A percentile compares a stretch with the other conserved stretches of the same genome.
Conservation (phyloP, 92 coral and sea anemone genomes). For the Pocillopora meandrina region DNA sequence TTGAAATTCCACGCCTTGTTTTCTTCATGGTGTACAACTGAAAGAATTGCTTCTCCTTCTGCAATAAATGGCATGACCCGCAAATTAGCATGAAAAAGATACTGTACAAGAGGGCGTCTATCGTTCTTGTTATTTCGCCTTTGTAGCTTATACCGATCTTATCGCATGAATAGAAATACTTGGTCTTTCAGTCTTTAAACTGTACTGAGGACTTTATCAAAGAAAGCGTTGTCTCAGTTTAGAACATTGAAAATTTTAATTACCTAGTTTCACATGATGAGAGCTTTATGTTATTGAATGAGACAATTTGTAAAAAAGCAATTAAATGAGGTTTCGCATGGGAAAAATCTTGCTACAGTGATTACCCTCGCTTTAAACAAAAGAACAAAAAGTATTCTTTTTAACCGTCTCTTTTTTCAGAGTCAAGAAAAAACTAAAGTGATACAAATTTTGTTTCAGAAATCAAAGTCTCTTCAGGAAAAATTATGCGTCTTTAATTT, state of each 20-base stretch:
- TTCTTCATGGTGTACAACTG: constrained; percentile 71
- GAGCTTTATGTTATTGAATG: constrained; percentile 38
- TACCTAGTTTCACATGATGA: constrained; percentile 40
- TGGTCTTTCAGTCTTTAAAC: constrained; percentile 5
- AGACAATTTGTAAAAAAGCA: constrained; percentile 34
- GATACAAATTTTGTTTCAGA: neutral
- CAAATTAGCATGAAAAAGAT: constrained; percentile 12
- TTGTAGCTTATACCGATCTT: constrained; percentile 7
- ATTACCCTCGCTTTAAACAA: constrained; percentile 1
- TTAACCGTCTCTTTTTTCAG: neutral
- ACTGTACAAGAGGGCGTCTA: neutral
- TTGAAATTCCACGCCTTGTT: constrained; percentile 91
- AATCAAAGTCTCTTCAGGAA: neutral
- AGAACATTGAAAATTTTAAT: constrained; percentile 36
- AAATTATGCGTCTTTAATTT: neutral
- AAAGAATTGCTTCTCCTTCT: constrained; percentile 74
- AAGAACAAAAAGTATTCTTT: neutral
- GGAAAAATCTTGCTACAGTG: constrained; percentile 7
- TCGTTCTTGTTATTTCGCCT: neutral
- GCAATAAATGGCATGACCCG: constrained; percentile 1
- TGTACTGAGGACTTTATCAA: constrained; percentile 4
- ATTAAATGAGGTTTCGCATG: constrained; percentile 22
- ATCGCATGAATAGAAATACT: neutral
- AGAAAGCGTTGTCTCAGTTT: constrained; percentile 33
- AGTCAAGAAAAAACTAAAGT: neutral